A percentile compares a stretch with the other conserved stretches of the same genome.
phyloP scores from a whole-genome alignment of 2,113 vertebrate species.

The Cryptotis parvus region DNA sequence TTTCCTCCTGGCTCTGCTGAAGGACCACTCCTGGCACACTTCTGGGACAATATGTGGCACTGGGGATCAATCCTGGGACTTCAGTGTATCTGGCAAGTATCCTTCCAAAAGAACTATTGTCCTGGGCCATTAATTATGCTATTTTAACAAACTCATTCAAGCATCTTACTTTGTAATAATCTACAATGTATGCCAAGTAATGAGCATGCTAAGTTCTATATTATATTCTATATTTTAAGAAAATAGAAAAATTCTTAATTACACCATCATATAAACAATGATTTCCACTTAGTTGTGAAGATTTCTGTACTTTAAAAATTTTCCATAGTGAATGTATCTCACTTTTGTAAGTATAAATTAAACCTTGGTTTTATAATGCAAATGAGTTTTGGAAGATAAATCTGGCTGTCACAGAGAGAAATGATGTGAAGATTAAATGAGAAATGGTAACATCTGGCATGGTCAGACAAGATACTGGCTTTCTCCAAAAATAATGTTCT shows the following conservation, averaged over 20 bases:
- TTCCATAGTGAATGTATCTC: slow-evolving; percentile 26
- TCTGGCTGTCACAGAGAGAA: slow-evolving; percentile 51
- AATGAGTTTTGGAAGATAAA: slow-evolving; percentile 69
- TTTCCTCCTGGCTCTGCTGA: no score
- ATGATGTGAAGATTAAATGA: slow-evolving; percentile 68
- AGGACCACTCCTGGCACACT: no score
- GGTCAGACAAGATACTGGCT: slow-evolving; percentile 37
- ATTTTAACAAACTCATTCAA: no score
- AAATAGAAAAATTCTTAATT: not conserved
- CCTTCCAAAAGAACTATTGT: not conserved
- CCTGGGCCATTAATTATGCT: not conserved
- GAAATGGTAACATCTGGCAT: slow-evolving; percentile 62
- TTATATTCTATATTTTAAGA: not conserved
- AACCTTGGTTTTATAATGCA: slow-evolving; percentile 64
- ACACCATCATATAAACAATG: not conserved
- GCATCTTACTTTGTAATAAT: no score
- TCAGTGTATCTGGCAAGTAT: no score
- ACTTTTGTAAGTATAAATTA: slow-evolving; percentile 60
- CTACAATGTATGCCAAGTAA: not conserved
- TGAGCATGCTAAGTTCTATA: not conserved
- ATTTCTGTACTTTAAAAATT: slow-evolving; percentile 31
- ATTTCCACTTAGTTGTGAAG: slow-evolving; percentile 18
- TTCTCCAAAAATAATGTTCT: slow-evolving; percentile 7
- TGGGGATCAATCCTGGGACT: no score
- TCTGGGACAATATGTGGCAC: no score